These are phyloP conservation scores for Hystrix brachyura DNA, from an alignment of 2,113 vertebrate species.

Conservation along the genomic window DNA sequence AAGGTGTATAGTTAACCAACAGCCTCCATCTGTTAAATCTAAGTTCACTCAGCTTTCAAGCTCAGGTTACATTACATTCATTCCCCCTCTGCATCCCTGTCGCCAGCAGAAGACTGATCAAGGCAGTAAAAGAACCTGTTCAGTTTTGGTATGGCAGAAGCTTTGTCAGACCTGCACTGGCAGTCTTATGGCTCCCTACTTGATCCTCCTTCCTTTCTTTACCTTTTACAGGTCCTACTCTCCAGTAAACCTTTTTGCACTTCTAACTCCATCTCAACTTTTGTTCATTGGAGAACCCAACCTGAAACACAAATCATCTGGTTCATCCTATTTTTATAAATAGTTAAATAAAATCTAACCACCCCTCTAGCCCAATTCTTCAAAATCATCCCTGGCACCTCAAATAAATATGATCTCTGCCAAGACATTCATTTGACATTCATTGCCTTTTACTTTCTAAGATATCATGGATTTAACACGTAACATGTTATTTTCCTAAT, in stretches of 20 bases:
- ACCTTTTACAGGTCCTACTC: background rate
- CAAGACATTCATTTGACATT: conserved; percentile 6
- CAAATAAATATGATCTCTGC: conserved; percentile 9
- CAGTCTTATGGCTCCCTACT: background rate
- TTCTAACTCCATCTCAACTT: background rate
- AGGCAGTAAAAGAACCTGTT: background rate
- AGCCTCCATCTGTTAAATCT: conserved; percentile 11
- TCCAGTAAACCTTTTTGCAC: background rate
- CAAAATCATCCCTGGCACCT: conserved; percentile 19
- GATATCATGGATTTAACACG: background rate
- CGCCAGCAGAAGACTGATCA: background rate
- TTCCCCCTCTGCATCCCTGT: background rate
- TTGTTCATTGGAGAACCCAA: background rate
- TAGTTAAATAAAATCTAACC: conserved; percentile 12
- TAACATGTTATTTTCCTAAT: conserved; percentile 21
- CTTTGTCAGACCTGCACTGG: background rate
- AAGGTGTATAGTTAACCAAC: background rate
- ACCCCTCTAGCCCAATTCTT: background rate
- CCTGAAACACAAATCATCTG: background rate
- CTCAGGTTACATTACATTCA: background rate
- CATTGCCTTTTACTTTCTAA: background rate
- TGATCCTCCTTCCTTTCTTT: background rate
- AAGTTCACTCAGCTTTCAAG: background rate
- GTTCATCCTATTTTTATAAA: conserved; percentile 13
- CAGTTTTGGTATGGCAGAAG: background rate